Base-by-base conservation (phyloP, 2,888 invertebrate species). In the Tetheella fluctuosa region DNA sequence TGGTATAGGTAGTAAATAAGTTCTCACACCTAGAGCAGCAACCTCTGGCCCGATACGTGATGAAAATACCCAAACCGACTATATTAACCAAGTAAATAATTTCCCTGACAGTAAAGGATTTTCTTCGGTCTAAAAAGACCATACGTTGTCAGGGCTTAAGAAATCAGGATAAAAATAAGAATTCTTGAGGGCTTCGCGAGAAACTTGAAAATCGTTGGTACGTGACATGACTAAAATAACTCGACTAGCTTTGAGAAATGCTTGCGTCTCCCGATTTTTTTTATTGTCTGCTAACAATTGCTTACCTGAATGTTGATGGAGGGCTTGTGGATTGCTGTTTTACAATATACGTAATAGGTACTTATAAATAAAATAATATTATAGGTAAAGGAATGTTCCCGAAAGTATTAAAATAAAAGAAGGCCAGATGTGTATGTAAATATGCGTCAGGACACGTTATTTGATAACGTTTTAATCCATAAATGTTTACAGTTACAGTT, bases 21-120 rank as follows among this genome's bases (percentile, higher is more conserved):
- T 63, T 67, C 66, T 65, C 61, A 54, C 67, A 64, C 71, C 71
- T 74, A 61, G 63, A n/a, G 39, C 37, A 15, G 15, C 39, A 55
- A 53, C 25, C 39, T 53, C 58, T 54, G 56, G 63, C 54, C 64
- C 54, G 56, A 58, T 64, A 85, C 85, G 86, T 86, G 86, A 77
- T 62, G 57, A n/a, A 82, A 80, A 80, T 85, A 59, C 60, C 25
- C 62, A 69, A 71, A 55, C 59, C 60, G 73, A 79, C 78, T 79
- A 79, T 83, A 84, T 85, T 84, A 80, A 78, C 74, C 76, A 80
- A 84, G 84, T 86, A 87, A 89, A 88, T 88, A 89, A 88, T 86
- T 87, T 85, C 72, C 74, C 74, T 74, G 74, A 69, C 76, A 77
- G 80, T 81, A 83, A 83, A 82, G 81, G 80, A 83, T 82, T 83